Conservation (phyloP, 2,888 invertebrate species). For the Torymus texanus region DNA sequence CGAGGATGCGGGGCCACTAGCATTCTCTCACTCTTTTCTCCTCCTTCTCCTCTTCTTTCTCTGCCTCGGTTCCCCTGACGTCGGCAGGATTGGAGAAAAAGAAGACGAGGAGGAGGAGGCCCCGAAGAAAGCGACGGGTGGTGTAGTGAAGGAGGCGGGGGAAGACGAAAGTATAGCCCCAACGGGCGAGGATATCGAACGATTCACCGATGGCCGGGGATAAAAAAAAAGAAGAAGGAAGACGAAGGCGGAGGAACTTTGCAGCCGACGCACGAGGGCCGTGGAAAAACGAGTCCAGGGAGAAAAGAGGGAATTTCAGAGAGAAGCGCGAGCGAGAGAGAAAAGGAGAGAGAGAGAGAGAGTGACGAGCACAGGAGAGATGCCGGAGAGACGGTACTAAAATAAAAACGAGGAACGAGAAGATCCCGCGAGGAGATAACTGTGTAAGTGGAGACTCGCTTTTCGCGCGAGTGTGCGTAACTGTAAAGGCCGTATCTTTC, state of each 20-base stretch:
- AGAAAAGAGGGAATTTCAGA: slow-evolving; percentile 45
- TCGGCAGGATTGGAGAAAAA: slow-evolving; percentile 56
- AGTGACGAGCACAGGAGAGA: slow-evolving; percentile 51
- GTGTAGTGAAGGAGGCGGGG: slow-evolving; percentile 22
- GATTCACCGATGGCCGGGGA: slow-evolving; percentile 55
- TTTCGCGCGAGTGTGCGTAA: slow-evolving; percentile 50
- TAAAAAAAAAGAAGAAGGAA: slow-evolving; percentile 55
- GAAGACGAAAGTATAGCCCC: slow-evolving; percentile 29
- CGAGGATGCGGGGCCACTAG: slow-evolving; percentile 22
- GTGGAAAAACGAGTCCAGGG: slow-evolving; percentile 53
- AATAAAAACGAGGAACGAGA: slow-evolving; percentile 66
- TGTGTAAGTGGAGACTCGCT: slow-evolving; percentile 68
- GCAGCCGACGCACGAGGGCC: slow-evolving; percentile 5
- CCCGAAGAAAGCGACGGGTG: slow-evolving; percentile 4
- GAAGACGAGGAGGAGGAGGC: slow-evolving; percentile 47
- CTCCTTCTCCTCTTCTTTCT: slow-evolving; percentile 13
- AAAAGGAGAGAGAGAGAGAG: slow-evolving; percentile 53
- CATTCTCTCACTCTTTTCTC: slow-evolving; percentile 20
- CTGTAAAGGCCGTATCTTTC: slow-evolving; percentile 52
- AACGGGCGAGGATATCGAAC: slow-evolving; percentile 47
- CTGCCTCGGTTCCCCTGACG: slow-evolving; percentile 13
- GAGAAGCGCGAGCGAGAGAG: slow-evolving; percentile 43
- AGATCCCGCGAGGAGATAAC: slow-evolving; percentile 70
- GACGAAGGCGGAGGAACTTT: slow-evolving; percentile 3
- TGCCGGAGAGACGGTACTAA: slow-evolving; percentile 64